phyloP scores from a whole-genome alignment of 2,113 vertebrate species.

The Sebastes schlegelii region DNA sequence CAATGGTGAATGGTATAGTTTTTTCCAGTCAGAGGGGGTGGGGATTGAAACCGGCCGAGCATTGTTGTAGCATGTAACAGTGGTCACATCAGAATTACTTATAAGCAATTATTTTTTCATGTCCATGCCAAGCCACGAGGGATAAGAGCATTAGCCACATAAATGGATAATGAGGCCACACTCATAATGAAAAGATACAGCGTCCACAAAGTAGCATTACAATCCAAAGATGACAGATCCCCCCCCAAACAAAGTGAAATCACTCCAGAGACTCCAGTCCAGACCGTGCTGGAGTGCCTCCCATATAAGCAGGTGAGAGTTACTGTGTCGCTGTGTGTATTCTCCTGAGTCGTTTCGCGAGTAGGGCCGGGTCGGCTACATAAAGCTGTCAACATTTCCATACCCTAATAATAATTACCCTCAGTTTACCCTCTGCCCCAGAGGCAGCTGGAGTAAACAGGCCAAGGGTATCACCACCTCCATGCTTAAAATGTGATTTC shows the following conservation, averaged over 20 bases:
- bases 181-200: slow-evolving; percentile 41
- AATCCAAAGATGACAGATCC: slow-evolving; percentile 31
- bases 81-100: slow-evolving; percentile 40
- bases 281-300: slow-evolving; percentile 21
- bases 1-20: neutral
- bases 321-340: slow-evolving; percentile 42
- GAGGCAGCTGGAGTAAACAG: slow-evolving; percentile 68
- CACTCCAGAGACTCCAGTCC: slow-evolving; percentile 22
- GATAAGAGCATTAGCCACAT: slow-evolving; percentile 54
- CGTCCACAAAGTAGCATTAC: slow-evolving; percentile 37
- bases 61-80: neutral
- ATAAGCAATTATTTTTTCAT: slow-evolving; percentile 55
- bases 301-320: slow-evolving; percentile 55
- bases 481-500: slow-evolving; percentile 66
- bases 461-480: slow-evolving; percentile 63
- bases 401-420: slow-evolving; percentile 78
- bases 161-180: slow-evolving; percentile 65
- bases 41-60: neutral
- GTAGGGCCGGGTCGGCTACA: slow-evolving; percentile 36
- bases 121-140: slow-evolving; percentile 46
- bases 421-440: slow-evolving; percentile 68
- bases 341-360: slow-evolving; percentile 32
- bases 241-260: slow-evolving; percentile 38
- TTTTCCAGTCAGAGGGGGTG: neutral
- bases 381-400: slow-evolving; percentile 69